Base-by-base conservation (phyloP, 2,888 invertebrate species). In the Cryptus armator region DNA sequence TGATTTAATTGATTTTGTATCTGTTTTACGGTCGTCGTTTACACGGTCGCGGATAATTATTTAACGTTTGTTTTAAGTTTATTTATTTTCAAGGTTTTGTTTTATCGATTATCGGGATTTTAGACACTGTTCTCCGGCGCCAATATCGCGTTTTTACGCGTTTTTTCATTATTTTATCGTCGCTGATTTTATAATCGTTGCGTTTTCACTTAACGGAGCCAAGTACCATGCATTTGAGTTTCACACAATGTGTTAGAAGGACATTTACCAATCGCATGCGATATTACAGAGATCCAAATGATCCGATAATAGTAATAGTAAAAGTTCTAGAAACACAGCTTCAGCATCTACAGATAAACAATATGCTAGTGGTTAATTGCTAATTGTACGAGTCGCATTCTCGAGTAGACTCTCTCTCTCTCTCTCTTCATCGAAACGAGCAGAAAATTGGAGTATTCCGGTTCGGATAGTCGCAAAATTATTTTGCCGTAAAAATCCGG, bases 181-280 rank as follows among this genome's bases (percentile, higher is more conserved):
- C 19, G 66, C 44, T 37, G 14, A 66, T 62, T 75, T 48, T 64
- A 56, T 16, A 75, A 44, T 51, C 72, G 53, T 66, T 19, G 66
- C 70, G 62, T 70, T 75, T 68, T 79, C 75, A 79, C 59, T 86
- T 66, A 66, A 76, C 48, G 19, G 70, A 79, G 77, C 37, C 84
- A 79, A 87, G 83, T 80, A 75, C 82, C 82, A 24, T 79, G 75
- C 74, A 51, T 83, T 76, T 72, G 85, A 85, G 85, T 84, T 76
- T 37, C 62, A 59, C 70, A 44, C 64, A 78, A 37, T 37, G 67
- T 32, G 75, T 83, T 81, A 72, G 64, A 81, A 68, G 76, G 48
- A 76, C 48, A 81, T 77, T 59, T 77, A 68, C 62, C 70, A 48
- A 51, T 37, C 43, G 76, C 85, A 82, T 87, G 80, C 82, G 77